phyloP scores from a whole-genome alignment of 2,113 vertebrate genomes.

The Hippolais icterina region DNA sequence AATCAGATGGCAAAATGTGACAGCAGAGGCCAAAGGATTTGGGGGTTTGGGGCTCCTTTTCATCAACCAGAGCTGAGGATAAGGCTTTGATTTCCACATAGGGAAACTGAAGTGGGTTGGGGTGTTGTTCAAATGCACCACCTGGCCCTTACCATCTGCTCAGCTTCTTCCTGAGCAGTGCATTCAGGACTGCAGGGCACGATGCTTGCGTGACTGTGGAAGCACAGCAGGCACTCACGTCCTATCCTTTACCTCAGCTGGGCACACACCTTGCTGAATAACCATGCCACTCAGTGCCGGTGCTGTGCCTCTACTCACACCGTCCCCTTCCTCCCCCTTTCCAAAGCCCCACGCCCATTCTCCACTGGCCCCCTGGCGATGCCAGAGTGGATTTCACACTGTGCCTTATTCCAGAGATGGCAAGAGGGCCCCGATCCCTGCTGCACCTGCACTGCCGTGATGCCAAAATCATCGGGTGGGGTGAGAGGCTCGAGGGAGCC shows the following conservation, averaged over 20 bases:
- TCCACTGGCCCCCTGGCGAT: neutral
- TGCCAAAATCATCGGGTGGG: neutral
- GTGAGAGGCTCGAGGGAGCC: neutral
- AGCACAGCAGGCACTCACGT: neutral
- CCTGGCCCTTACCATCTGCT: neutral
- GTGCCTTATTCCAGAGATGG: neutral
- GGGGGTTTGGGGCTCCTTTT: neutral
- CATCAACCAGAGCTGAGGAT: rapidly evolving
- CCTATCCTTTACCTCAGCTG: neutral
- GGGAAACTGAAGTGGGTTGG: neutral
- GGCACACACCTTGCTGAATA: neutral
- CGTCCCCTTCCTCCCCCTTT: neutral
- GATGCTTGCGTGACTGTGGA: rapidly evolving
- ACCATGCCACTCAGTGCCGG: rapidly evolving
- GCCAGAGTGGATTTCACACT: neutral
- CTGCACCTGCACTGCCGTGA: neutral
- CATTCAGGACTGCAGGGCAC: neutral
- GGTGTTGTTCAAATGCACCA: neutral
- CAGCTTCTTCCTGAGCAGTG: neutral
- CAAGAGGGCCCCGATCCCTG: neutral
- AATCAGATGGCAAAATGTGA: neutral
- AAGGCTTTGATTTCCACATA: neutral
- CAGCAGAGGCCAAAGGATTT: neutral
- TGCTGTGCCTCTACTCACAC: rapidly evolving
- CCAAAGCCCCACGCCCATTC: neutral